Evolutionary conservation across 2,888 invertebrate species (phyloP).

Genomic region (Rosalia funebris): DNA sequence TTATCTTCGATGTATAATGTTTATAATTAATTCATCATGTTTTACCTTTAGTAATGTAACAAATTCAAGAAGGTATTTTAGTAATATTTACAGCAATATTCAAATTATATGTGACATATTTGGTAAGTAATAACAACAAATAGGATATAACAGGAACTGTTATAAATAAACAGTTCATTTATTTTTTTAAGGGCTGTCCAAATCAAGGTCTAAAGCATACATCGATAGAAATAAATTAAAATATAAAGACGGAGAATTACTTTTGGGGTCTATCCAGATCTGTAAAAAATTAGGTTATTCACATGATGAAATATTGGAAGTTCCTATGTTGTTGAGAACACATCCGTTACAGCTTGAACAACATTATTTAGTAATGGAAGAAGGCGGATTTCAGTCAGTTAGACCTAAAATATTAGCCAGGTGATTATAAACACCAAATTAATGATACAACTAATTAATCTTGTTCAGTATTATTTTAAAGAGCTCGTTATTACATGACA

Average conservation of each 20-base stretch:
- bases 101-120: slow-evolving; percentile 27
- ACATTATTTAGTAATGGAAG: slow-evolving; percentile 70
- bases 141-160: too few relatives aligned
- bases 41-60: neutral
- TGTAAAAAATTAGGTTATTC: slow-evolving; percentile 64
- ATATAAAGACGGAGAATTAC: slow-evolving; percentile 32
- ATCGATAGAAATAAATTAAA: slow-evolving; percentile 38
- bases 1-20: slow-evolving; percentile 2
- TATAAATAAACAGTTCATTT: neutral
- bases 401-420: slow-evolving; percentile 46
- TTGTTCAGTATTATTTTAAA: slow-evolving; percentile 26
- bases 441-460: slow-evolving; percentile 45
- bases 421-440: slow-evolving; percentile 46
- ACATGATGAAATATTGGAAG: slow-evolving; percentile 66
- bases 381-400: slow-evolving; percentile 69
- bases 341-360: slow-evolving; percentile 70
- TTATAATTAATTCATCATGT: slow-evolving; percentile 5
- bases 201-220: slow-evolving; percentile 34
- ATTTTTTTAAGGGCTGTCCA: slow-evolving; percentile 27
- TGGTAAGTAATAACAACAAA: slow-evolving; percentile 21
- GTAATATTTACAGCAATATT: slow-evolving; percentile 3
- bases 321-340: slow-evolving; percentile 68
- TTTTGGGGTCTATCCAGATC: slow-evolving; percentile 44
- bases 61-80: neutral
- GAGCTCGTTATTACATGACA: slow-evolving; percentile 39